A percentile compares a stretch with the other conserved stretches of the same genome.
phyloP scores from a whole-genome alignment of 37 sponge, comb jelly and placozoan species.

The Geodia barretti region DNA sequence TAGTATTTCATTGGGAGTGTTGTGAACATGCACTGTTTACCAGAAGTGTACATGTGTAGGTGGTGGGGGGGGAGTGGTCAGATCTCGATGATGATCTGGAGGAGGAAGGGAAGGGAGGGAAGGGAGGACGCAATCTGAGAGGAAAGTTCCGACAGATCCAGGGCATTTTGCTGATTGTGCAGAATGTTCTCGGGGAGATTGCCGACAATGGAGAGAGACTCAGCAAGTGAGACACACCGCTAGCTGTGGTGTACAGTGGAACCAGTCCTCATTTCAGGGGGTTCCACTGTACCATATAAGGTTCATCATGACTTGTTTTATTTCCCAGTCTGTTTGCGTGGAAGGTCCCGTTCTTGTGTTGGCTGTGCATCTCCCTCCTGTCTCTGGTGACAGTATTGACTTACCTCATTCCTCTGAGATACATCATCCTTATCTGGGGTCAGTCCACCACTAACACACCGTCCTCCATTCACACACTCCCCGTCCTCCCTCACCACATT shows the following conservation, averaged over 20 bases:
- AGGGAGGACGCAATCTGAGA: conserved; percentile 6
- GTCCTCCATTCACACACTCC: background rate
- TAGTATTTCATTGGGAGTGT: too few relatives aligned
- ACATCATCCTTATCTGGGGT: conserved; percentile 74
- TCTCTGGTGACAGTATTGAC: conserved; percentile 47
- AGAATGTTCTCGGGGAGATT: conserved; percentile 61
- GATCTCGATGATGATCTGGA: conserved; percentile 36
- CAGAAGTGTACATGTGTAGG: too few relatives aligned
- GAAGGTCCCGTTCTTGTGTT: conserved; percentile 89
- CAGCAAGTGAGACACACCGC: conserved; percentile 63
- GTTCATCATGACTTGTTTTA: background rate
- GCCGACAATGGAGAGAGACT: conserved; percentile 79
- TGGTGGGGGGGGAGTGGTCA: conserved; percentile 32
- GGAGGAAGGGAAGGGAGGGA: background rate
- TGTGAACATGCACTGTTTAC: too few relatives aligned
- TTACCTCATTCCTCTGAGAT: conserved; percentile 81
- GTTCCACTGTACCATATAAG: background rate
- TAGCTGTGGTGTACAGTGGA: background rate
- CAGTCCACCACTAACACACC: background rate
- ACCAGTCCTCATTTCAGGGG: background rate
- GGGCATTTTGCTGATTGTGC: conserved; percentile 74
- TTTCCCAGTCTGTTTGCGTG: conserved; percentile 77
- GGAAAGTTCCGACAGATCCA: conserved; percentile 51
- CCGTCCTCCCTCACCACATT: background rate
- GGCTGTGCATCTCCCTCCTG: conserved; percentile 69